Percentiles rank a stretch among this genome's conserved stretches.
Conservation (phyloP, 2,888 invertebrate species). For the Stenolophus ochropezus region DNA sequence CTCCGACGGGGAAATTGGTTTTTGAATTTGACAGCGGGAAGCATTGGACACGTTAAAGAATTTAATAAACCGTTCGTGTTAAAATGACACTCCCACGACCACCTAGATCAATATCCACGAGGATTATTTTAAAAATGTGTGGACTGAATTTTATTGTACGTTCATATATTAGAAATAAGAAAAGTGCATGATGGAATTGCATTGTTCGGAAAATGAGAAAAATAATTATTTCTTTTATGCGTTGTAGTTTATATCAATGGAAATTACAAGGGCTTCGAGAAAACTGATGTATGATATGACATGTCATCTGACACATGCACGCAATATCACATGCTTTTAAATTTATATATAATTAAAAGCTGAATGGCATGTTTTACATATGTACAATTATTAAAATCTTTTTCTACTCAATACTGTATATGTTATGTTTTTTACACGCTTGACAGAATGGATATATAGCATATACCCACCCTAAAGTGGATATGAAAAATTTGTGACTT, state of each 20-base stretch:
- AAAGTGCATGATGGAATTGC: not conserved
- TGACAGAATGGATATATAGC: too few species aligned
- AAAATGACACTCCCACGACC: constrained; percentile 29
- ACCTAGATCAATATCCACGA: not conserved
- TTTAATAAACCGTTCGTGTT: constrained; percentile 34
- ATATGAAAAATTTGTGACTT: too few species aligned
- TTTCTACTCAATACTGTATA: too few species aligned
- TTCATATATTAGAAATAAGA: not conserved
- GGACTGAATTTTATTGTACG: constrained; percentile 3
- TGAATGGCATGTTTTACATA: not conserved
- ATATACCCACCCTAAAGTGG: too few species aligned
- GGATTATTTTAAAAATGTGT: constrained; percentile 37
- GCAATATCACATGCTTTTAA: not conserved
- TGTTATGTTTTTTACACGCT: too few species aligned
- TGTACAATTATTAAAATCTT: not conserved
- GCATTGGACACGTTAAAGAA: constrained; percentile 20
- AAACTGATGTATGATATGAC: not conserved
- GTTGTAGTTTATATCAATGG: not conserved
- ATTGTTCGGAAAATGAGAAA: not conserved
- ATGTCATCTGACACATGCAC: not conserved
- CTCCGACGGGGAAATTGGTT: constrained; percentile 5
- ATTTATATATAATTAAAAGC: not conserved
- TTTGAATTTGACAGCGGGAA: constrained; percentile 25
- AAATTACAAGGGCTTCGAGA: not conserved
- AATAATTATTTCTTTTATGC: not conserved